A percentile compares a stretch with the other conserved stretches of the same genome.
phyloP scores from a whole-genome alignment of 2,888 invertebrate genomes.

The Laspeyria flexula region DNA sequence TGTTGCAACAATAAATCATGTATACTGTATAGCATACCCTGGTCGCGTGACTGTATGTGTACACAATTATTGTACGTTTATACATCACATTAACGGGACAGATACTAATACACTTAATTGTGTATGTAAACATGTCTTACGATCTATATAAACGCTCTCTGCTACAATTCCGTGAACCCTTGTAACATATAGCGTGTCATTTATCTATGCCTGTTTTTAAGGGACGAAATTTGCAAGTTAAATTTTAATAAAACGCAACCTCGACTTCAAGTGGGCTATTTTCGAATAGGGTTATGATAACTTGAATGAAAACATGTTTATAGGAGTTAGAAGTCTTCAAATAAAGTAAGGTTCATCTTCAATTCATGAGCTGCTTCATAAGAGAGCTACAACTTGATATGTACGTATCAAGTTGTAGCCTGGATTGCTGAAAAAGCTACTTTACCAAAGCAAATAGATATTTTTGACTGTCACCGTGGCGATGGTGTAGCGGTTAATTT shows the following conservation, averaged over 20 bases:
- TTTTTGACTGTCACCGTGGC: no score
- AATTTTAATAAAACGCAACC: not conserved
- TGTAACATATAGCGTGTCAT: not conserved
- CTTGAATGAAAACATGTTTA: no score
- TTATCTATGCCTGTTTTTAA: conserved; percentile 2
- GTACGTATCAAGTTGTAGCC: no score
- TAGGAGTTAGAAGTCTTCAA: no score
- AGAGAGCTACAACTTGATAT: no score
- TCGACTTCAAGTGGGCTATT: not conserved
- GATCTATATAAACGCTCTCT: conserved; percentile 10
- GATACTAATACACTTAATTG: conserved; percentile 17
- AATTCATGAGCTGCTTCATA: no score
- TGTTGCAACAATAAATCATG: conserved; percentile 23
- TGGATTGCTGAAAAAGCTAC: no score
- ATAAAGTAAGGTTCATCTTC: no score
- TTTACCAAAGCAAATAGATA: no score
- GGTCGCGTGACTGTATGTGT: conserved; percentile 40
- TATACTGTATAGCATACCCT: conserved; percentile 42
- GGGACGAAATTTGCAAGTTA: not conserved
- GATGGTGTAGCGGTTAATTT: no score
- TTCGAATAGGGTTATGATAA: not conserved
- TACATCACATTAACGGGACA: conserved; percentile 27
- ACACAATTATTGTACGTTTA: conserved; percentile 20
- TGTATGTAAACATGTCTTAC: conserved; percentile 26
- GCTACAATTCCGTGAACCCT: conserved; percentile 6